Conservation (phyloP, 92 coral and sea anemone genomes). For the Epizoanthus rinbou region DNA sequence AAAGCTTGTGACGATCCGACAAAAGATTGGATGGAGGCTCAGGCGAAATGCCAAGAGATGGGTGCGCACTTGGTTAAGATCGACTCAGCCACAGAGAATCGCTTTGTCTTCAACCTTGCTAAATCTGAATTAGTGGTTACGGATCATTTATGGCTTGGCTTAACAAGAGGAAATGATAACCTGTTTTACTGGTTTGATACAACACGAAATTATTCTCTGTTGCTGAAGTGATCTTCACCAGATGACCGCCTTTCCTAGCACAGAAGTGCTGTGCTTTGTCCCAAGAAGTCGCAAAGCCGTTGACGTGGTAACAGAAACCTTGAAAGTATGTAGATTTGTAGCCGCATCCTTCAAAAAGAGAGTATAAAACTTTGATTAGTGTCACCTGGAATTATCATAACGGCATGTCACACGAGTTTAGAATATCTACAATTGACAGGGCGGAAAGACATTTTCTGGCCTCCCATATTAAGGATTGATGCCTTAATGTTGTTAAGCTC, state of each 20-base stretch:
- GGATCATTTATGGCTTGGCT: not conserved
- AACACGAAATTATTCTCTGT: conserved; percentile 40
- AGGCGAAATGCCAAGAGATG: not conserved
- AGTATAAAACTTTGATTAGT: too few species aligned
- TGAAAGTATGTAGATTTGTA: not conserved
- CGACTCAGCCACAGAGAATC: not conserved
- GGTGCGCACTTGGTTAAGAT: conserved; percentile 10
- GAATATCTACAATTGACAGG: too few species aligned
- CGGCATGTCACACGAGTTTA: too few species aligned
- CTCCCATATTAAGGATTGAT: too few species aligned
- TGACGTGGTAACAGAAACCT: conserved; percentile 23
- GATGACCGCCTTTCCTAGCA: conserved; percentile 8
- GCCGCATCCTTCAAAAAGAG: too few species aligned
- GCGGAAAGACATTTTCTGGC: too few species aligned
- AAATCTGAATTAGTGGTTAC: not conserved
- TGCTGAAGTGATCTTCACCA: conserved; percentile 39
- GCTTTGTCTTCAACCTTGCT: not conserved
- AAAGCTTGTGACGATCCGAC: not conserved
- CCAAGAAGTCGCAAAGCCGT: not conserved
- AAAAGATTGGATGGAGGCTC: not conserved
- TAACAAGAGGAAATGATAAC: conserved; percentile 1
- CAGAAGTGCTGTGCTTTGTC: conserved; percentile 17
- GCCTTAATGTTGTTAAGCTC: too few species aligned
- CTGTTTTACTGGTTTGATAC: conserved; percentile 14
- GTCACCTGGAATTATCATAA: too few species aligned